Evolutionary conservation across 2,797 vertebrate genomes (phyloP).

Genomic region (Gymnopithys bicolor): DNA sequence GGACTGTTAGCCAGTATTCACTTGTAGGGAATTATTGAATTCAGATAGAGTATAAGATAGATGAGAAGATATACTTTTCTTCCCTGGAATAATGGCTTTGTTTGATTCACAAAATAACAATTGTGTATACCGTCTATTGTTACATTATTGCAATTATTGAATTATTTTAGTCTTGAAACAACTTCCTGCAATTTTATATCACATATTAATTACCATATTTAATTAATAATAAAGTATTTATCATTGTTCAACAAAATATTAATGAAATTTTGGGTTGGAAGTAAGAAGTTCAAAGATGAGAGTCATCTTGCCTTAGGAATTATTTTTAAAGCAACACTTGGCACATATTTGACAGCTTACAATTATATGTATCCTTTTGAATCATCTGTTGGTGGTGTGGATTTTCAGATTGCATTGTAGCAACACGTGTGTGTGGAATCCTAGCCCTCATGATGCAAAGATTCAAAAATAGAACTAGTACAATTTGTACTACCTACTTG

Average conservation of each 20-base stretch:
- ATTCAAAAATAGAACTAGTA: slow-evolving; percentile 29
- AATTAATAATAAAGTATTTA: neutral
- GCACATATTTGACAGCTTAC: neutral
- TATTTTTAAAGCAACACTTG: neutral
- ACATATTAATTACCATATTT: neutral
- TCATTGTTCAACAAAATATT: neutral
- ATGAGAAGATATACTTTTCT: slow-evolving; percentile 23
- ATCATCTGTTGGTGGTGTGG: neutral
- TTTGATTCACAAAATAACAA: neutral
- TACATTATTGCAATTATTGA: neutral
- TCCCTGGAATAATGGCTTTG: neutral
- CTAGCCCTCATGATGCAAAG: neutral
- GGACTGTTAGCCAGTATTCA: neutral
- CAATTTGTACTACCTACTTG: slow-evolving; percentile 37
- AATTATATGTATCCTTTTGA: neutral
- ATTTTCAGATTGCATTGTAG: neutral
- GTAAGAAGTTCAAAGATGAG: neutral
- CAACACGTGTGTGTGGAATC: neutral
- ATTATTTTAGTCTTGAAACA: neutral
- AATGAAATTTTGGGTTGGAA: neutral
- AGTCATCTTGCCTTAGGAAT: neutral
- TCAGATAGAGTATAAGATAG: neutral
- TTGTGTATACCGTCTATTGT: neutral
- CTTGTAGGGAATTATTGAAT: slow-evolving; percentile 26
- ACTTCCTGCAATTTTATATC: neutral